A percentile compares a stretch with the other conserved stretches of the same genome.
phyloP scores from a whole-genome alignment of 2,113 vertebrate genomes.

The Lamprotornis superbus region DNA sequence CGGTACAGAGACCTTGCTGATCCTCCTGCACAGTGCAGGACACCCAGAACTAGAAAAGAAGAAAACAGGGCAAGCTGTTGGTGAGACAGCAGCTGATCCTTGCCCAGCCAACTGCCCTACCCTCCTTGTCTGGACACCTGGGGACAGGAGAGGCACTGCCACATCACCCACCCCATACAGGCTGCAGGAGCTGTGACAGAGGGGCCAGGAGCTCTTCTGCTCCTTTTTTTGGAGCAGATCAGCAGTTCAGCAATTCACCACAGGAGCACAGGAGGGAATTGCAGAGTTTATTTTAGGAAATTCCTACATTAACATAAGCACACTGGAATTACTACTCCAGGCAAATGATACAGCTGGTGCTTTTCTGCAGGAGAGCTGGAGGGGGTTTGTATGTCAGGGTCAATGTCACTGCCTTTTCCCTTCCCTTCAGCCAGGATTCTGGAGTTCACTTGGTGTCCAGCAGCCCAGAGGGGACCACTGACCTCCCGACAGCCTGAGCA shows the following conservation, averaged over 20 bases:
- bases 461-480: neutral
- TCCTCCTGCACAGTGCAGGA: neutral
- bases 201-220: rapidly evolving
- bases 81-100: neutral
- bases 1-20: neutral
- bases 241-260: neutral
- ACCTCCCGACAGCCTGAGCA: neutral
- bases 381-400: neutral
- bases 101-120: neutral
- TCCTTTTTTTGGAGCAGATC: neutral
- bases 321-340: neutral
- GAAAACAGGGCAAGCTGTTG: neutral
- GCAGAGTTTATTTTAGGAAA: neutral
- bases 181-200: neutral
- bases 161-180: rapidly evolving
- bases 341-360: neutral
- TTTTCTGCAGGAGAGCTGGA: neutral
- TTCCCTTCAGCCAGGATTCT: neutral
- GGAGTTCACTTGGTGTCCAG: neutral
- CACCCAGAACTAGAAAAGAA: neutral
- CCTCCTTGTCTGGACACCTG: neutral
- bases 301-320: neutral
- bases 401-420: neutral
- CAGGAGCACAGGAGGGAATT: neutral
- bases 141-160: neutral